These are phyloP conservation scores for Graphium colonna DNA, from an alignment of 2,888 invertebrate genomes.

Conservation along the genomic window DNA sequence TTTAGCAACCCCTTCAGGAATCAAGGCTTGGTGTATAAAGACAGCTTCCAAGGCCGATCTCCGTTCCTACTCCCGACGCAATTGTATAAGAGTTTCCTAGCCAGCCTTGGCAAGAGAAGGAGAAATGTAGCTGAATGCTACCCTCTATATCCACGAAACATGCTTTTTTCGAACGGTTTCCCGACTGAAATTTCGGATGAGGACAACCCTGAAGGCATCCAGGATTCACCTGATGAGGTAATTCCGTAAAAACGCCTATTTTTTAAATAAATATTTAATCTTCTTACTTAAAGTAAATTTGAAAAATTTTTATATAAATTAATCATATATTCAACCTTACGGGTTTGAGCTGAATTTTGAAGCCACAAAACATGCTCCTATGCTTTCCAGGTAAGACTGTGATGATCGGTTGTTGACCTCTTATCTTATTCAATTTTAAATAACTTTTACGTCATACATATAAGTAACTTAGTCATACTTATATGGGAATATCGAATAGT, in stretches of 20 bases:
- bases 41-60: slow-evolving; percentile 58
- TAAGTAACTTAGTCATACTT: too few relatives aligned
- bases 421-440: too few relatives aligned
- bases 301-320: too few relatives aligned
- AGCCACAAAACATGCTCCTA: too few relatives aligned
- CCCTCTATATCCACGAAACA: slow-evolving; percentile 74
- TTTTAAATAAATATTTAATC: too few relatives aligned
- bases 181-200: slow-evolving; percentile 69
- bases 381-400: too few relatives aligned
- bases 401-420: too few relatives aligned
- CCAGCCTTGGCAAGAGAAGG: slow-evolving; percentile 78
- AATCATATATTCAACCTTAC: too few relatives aligned
- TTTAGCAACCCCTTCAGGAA: slow-evolving; percentile 68
- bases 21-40: slow-evolving; percentile 65
- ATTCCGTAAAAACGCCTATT: slow-evolving; percentile 23
- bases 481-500: too few relatives aligned
- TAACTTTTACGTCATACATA: too few relatives aligned
- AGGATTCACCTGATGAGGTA: slow-evolving; percentile 77
- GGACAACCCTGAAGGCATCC: slow-evolving; percentile 57
- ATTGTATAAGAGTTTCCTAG: slow-evolving; percentile 88
- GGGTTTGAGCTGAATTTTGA: too few relatives aligned
- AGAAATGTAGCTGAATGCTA: slow-evolving; percentile 70
- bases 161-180: slow-evolving; percentile 75
- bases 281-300: too few relatives aligned
- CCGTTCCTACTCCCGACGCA: slow-evolving; percentile 87